These are phyloP conservation scores for Osmoderma eremita DNA, from an alignment of 2,888 invertebrate species.

Conservation along the genomic window DNA sequence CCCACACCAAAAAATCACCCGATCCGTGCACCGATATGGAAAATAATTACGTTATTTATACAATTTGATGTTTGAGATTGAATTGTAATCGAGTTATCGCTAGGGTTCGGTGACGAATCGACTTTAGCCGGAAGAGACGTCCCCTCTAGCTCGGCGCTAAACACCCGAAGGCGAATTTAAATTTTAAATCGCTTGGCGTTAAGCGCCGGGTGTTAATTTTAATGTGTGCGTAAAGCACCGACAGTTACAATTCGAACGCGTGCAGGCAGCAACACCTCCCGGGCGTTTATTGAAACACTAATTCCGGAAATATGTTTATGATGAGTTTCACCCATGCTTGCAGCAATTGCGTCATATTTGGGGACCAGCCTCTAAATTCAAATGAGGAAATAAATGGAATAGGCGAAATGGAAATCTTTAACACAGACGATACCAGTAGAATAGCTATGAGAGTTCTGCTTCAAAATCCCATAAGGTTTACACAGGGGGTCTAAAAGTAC, in stretches of 20 bases:
- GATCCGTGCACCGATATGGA: slow-evolving; percentile 11
- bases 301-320: slow-evolving; percentile 12
- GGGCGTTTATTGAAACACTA: slow-evolving; percentile 1
- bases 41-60: slow-evolving; percentile 43
- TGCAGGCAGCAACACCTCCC: slow-evolving; percentile 3
- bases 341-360: no score
- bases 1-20: neutral
- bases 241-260: neutral
- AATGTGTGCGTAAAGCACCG: slow-evolving; percentile 7
- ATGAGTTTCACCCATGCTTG: no score
- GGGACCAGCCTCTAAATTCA: no score
- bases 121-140: slow-evolving; percentile 4
- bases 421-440: no score
- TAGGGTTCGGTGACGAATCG: slow-evolving; percentile 3
- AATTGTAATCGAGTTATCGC: slow-evolving; percentile 42
- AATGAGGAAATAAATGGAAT: no score
- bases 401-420: no score
- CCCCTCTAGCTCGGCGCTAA: neutral
- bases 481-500: no score
- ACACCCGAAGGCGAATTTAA: slow-evolving; percentile 33
- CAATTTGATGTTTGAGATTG: slow-evolving; percentile 45
- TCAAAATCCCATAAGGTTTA: no score
- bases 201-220: slow-evolving; percentile 20
- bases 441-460: no score
- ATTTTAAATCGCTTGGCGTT: slow-evolving; percentile 35